Percentiles rank a stretch among this genome's conserved stretches.
These are phyloP conservation scores for Trachelus troglodyta DNA, from an alignment of 2,888 invertebrate species.

Conservation along the genomic window DNA sequence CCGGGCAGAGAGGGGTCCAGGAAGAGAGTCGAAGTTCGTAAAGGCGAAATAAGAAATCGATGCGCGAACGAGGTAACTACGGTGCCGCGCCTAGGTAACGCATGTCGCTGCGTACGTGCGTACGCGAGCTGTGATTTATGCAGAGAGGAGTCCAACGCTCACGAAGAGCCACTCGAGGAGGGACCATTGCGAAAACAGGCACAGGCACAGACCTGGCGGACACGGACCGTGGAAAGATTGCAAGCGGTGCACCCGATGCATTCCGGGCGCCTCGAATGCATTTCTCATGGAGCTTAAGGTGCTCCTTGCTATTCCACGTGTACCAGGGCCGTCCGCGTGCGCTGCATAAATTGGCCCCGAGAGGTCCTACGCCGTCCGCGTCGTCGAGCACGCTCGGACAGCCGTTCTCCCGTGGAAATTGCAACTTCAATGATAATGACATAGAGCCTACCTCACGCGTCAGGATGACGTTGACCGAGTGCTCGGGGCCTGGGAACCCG, in stretches of 20 bases:
- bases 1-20: too few relatives aligned
- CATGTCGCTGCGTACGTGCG: conserved; percentile 43
- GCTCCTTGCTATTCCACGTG: conserved; percentile 60
- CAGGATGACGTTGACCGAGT: too few relatives aligned
- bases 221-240: background rate
- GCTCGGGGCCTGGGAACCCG: too few relatives aligned
- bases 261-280: conserved; percentile 60
- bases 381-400: background rate
- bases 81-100: conserved; percentile 49
- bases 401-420: too few relatives aligned
- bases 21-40: background rate
- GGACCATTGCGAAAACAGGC: too few relatives aligned
- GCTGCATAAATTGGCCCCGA: conserved; percentile 49
- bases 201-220: background rate
- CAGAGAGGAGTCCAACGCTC: conserved; percentile 47
- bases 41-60: conserved; percentile 34
- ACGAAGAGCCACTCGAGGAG: too few relatives aligned
- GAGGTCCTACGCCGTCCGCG: background rate
- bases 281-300: conserved; percentile 56
- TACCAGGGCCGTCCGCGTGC: conserved; percentile 57
- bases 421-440: too few relatives aligned
- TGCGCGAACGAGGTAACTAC: conserved; percentile 43
- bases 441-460: too few relatives aligned
- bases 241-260: conserved; percentile 43
- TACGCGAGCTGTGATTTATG: conserved; percentile 52